Evolutionary conservation across 2,888 invertebrate species (phyloP).

Genomic region (Cyaniris semiargus): DNA sequence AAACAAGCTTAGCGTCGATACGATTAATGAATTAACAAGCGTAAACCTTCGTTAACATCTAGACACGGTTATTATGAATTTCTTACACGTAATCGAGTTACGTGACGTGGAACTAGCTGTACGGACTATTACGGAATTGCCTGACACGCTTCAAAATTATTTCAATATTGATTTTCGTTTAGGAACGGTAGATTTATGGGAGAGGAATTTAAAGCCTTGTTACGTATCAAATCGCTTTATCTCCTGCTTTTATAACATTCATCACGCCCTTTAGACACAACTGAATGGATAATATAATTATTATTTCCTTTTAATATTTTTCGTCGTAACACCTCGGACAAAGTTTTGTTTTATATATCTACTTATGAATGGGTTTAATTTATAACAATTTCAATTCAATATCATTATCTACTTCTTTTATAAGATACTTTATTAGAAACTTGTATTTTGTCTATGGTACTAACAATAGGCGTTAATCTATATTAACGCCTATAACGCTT

Average conservation of each 20-base stretch:
- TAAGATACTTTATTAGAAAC: not conserved
- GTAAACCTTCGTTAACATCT: constrained; percentile 44
- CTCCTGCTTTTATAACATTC: not conserved
- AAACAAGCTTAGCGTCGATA: constrained; percentile 45
- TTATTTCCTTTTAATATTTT: not conserved
- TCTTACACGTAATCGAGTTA: constrained; percentile 58
- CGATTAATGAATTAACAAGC: constrained; percentile 57
- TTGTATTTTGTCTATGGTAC: too few relatives aligned
- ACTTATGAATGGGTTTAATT: not conserved
- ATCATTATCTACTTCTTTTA: not conserved
- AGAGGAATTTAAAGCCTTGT: constrained; percentile 24
- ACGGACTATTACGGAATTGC: constrained; percentile 54
- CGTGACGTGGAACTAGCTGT: constrained; percentile 46
- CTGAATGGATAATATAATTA: not conserved
- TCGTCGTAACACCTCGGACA: too few relatives aligned
- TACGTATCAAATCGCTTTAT: constrained; percentile 24
- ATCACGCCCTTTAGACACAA: not conserved
- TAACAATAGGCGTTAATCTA: too few relatives aligned
- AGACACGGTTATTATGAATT: constrained; percentile 60
- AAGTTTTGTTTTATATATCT: too few relatives aligned
- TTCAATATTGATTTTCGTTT: constrained; percentile 40
- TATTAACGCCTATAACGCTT: too few relatives aligned
- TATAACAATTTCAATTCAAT: not conserved
- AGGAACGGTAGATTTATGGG: constrained; percentile 25
- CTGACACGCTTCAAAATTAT: constrained; percentile 48